A percentile compares a stretch with the other conserved stretches of the same genome.
These are phyloP conservation scores for Meloidogyne hapla DNA, from an alignment of 1,140 invertebrate genomes.

Conservation along the genomic window DNA sequence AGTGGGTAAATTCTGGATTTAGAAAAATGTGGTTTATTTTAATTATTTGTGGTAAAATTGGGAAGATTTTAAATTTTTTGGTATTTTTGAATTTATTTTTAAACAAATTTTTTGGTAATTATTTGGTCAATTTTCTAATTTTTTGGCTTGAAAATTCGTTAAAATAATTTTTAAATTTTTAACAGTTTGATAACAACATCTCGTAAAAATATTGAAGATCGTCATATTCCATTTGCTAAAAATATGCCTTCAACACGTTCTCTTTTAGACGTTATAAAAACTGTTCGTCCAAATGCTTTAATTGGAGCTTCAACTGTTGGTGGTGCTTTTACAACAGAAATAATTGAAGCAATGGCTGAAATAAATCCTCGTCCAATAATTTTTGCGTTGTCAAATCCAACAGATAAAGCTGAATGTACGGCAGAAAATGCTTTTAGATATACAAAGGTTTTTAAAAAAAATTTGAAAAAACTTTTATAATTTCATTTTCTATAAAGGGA, in stretches of 20 bases:
- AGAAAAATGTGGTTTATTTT: no score
- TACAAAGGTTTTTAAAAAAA: constrained; percentile 79
- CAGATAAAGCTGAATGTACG: constrained; percentile 91
- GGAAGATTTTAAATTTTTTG: background rate
- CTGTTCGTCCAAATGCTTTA: constrained; percentile 77
- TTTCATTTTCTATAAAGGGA: constrained; percentile 71
- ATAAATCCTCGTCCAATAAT: constrained; percentile 84
- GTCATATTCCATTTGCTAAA: constrained; percentile 81
- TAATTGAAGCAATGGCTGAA: constrained; percentile 80
- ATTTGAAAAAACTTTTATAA: no score
- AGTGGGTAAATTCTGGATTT: background rate
- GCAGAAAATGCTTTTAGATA: constrained; percentile 83
- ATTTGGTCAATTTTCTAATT: no score
- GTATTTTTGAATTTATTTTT: background rate
- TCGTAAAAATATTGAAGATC: constrained; percentile 11
- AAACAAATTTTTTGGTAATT: background rate
- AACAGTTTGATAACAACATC: background rate
- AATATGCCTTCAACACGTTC: constrained; percentile 76
- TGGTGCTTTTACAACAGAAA: constrained; percentile 82
- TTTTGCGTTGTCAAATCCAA: constrained; percentile 93
- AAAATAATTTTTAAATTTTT: background rate
- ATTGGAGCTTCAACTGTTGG: constrained; percentile 79
- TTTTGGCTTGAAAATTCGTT: no score
- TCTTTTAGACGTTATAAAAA: constrained; percentile 75
- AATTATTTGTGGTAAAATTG: background rate